Percentiles rank a stretch among this genome's conserved stretches.
Conservation (phyloP, 2,113 vertebrate genomes). For the Megaceryle maxima region DNA sequence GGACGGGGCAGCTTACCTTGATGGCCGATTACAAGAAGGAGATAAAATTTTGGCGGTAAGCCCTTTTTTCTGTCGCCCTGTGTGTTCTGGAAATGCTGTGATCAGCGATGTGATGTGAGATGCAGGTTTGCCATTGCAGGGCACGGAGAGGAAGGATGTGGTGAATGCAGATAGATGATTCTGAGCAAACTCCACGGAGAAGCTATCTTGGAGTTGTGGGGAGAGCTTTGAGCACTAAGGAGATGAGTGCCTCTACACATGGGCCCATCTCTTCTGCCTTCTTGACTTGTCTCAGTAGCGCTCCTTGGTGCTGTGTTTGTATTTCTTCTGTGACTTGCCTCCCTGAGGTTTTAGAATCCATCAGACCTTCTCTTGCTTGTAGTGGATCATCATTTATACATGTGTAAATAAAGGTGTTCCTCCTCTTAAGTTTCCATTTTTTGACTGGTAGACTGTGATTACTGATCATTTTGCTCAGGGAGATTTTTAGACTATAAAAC, state of each 20-base stretch:
- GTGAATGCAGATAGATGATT: not conserved
- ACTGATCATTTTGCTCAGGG: not conserved
- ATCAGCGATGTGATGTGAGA: not conserved
- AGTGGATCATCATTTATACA: not conserved
- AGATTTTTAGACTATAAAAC: not conserved
- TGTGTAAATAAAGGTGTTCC: not conserved
- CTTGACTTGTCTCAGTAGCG: not conserved
- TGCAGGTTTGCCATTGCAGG: not conserved
- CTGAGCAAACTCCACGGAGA: not conserved
- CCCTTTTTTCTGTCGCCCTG: not conserved
- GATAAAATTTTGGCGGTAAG: slow-evolving; percentile 94
- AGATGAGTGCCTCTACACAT: not conserved
- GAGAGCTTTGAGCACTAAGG: not conserved
- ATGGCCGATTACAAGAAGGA: slow-evolving; percentile 91
- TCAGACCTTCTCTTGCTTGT: not conserved
- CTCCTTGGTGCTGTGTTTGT: not conserved
- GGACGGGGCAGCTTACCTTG: slow-evolving; percentile 88
- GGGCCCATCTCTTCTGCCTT: not conserved
- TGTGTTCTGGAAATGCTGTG: not conserved
- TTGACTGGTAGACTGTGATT: not conserved
- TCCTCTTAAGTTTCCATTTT: not conserved
- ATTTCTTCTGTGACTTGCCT: not conserved
- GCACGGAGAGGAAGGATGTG: not conserved
- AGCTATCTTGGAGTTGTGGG: not conserved
- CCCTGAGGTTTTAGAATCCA: not conserved